Conservation (phyloP, 2,888 invertebrate species). For the Calliopum simillimum region DNA sequence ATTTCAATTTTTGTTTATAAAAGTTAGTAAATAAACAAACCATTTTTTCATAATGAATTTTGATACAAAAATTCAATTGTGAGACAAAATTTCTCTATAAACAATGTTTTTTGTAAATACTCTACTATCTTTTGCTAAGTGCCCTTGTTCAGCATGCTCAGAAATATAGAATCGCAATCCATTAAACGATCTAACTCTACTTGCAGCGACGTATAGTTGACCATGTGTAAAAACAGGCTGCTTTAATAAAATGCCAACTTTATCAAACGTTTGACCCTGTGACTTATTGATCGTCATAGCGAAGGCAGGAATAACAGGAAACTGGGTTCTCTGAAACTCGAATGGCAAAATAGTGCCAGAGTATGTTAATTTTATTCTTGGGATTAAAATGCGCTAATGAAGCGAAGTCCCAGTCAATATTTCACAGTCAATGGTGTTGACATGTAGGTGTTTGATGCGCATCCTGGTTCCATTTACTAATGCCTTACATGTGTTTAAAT, state of each 20-base stretch:
- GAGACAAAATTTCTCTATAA: conserved; percentile 24
- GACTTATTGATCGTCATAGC: conserved; percentile 38
- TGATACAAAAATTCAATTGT: too few species aligned
- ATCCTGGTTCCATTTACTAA: conserved; percentile 36
- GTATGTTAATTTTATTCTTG: conserved; percentile 36
- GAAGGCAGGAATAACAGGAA: conserved; percentile 36
- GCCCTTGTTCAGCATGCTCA: conserved; percentile 28
- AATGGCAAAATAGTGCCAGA: conserved; percentile 33
- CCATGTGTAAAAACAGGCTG: not conserved
- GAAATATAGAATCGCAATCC: conserved; percentile 33
- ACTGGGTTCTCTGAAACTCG: conserved; percentile 32
- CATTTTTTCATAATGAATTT: too few species aligned
- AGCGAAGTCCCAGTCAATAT: conserved; percentile 19
- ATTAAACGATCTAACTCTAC: conserved; percentile 37
- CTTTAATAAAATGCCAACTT: not conserved
- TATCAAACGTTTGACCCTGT: conserved; percentile 26
- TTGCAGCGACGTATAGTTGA: conserved; percentile 27
- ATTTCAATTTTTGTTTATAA: too few species aligned
- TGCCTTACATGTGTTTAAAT: conserved; percentile 31
- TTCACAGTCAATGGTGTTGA: conserved; percentile 37
- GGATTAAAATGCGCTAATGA: conserved; percentile 32
- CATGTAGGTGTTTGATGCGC: conserved; percentile 33
- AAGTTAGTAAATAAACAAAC: too few species aligned
- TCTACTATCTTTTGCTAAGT: conserved; percentile 23
- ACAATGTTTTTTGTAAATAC: conserved; percentile 39